Evolutionary conservation across 2,113 vertebrate genomes (phyloP), one percentile per base, ranked within the genome.

Genomic region (Mixornis gularis): DNA sequence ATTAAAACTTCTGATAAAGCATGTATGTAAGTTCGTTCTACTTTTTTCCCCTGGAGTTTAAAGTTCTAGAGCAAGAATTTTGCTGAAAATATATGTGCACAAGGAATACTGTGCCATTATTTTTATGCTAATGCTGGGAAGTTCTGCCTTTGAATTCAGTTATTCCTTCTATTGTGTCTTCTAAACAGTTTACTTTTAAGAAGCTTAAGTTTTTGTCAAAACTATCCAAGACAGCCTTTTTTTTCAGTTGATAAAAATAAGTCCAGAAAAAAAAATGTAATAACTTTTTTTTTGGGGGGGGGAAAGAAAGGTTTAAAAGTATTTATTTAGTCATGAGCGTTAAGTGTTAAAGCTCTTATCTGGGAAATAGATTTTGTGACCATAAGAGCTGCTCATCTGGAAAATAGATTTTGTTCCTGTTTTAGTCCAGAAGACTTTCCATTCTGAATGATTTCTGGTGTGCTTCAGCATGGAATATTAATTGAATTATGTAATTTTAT

Each of bases 71-170:
- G n/a, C 1, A 13, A 34, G 38, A 36, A 48, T 44, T 91, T 46
- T 29, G 24, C 41, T 2, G 15, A 17, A 65, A 34, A 14, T 2
- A 4, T 25, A 9, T 6, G 4, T 6, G 10, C 26, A 1, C 12
- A 27, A 27, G 40, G 32, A 63, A 30, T 19, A 25, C 26, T 1
- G 11, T 38, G 34, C 20, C 36, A 1, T 64, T 79, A 2, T 43
- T 44, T 52, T 76, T 10, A 27, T 49, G 10, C 19, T 74, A 52
- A 29, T 40, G 24, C 20, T 48, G n/a, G 55, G 25, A 40, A 82
- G 17, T 52, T 43, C 10, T 69, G 19, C 44, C 32, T 29, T 3
- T 49, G 9, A 22, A 51, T 71, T 60, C 9, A 15, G 9, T 20
- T 85, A 17, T 29, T 72, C 25, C 40, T 76, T 48, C 36, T 41